Conservation (phyloP, 1,140 invertebrate genomes). For the Lerema accius region DNA sequence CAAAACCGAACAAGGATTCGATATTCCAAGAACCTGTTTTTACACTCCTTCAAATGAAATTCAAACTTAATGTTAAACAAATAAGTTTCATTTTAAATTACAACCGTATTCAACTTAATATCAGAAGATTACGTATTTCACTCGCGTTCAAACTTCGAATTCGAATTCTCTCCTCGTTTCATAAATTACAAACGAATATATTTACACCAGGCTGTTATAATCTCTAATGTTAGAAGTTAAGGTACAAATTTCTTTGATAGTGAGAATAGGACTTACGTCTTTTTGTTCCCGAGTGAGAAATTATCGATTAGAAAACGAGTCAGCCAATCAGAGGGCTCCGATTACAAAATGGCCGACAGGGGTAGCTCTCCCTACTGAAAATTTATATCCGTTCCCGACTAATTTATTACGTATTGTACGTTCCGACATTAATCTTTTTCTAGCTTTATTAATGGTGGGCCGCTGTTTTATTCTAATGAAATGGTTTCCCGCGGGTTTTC, state of each 20-base stretch:
- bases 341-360: conserved; percentile 63
- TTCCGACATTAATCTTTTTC: conserved; percentile 75
- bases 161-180: conserved; percentile 24
- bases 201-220: background rate
- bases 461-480: conserved; percentile 78
- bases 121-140: conserved; percentile 18
- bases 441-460: conserved; percentile 70
- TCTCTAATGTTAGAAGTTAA: background rate
- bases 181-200: conserved; percentile 11
- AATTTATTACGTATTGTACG: conserved; percentile 77
- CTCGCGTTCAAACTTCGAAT: conserved; percentile 17
- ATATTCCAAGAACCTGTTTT: conserved; percentile 19
- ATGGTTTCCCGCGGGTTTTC: conserved; percentile 50
- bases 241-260: conserved; percentile 1
- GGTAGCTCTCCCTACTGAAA: conserved; percentile 56
- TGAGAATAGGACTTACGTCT: conserved; percentile 13
- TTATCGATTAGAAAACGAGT: conserved; percentile 69
- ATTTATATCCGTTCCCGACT: conserved; percentile 57
- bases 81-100: conserved; percentile 28
- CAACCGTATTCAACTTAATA: background rate
- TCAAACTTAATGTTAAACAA: background rate
- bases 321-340: conserved; percentile 57
- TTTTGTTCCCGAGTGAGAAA: conserved; percentile 33
- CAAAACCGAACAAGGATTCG: conserved; percentile 16
- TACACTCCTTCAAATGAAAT: background rate